These are phyloP conservation scores for Dinocampus coccinellae DNA, from an alignment of 2,888 invertebrate genomes.

Conservation along the genomic window DNA sequence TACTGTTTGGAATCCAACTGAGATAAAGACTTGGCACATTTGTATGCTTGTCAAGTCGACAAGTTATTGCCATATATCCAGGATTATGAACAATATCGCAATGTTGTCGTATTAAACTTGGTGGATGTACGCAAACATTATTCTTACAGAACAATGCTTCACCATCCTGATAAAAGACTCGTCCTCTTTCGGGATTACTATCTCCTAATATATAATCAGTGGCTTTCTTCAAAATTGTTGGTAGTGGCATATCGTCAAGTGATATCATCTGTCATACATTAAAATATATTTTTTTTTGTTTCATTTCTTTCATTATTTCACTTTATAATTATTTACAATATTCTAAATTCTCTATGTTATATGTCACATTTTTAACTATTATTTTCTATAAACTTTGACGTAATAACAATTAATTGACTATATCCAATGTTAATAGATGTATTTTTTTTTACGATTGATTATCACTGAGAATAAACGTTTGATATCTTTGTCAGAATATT, in stretches of 20 bases:
- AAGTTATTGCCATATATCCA: conserved; percentile 90
- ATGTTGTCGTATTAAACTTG: conserved; percentile 84
- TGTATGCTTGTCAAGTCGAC: conserved; percentile 83
- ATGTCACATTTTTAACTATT: neutral
- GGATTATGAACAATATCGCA: conserved; percentile 91
- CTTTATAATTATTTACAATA: neutral
- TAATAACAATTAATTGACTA: neutral
- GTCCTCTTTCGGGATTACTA: conserved; percentile 74
- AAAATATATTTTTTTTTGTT: neutral
- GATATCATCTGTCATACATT: neutral
- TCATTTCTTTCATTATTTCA: neutral
- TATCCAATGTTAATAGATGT: neutral
- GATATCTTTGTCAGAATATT: neutral
- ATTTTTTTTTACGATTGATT: neutral
- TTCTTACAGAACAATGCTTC: conserved; percentile 93
- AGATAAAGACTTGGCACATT: conserved; percentile 86
- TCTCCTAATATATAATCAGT: conserved; percentile 84
- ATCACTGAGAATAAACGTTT: neutral
- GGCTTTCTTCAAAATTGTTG: conserved; percentile 82
- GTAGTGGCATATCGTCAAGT: conserved; percentile 77
- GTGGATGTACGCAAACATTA: conserved; percentile 97
- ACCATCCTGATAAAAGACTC: conserved; percentile 79
- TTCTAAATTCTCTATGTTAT: neutral
- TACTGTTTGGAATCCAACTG: conserved; percentile 95
- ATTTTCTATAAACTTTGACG: neutral